Percentiles rank a stretch among this genome's conserved stretches.
These are phyloP conservation scores for Rhegmatorhina hoffmannsi DNA, from an alignment of 2,113 vertebrate genomes.

Conservation along the genomic window DNA sequence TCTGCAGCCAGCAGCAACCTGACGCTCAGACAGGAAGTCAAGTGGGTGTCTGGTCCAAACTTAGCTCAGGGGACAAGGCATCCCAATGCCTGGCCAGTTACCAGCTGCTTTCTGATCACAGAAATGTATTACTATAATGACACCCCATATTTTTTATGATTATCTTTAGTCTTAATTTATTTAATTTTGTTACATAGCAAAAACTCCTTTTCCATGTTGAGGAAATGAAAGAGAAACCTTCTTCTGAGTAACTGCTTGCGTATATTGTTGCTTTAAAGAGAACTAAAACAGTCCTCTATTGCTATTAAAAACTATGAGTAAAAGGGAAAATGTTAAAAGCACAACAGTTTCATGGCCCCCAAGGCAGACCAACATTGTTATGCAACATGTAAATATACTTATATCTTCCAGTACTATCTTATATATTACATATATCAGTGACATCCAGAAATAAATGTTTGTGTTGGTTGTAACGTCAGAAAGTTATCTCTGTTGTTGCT, in stretches of 20 bases:
- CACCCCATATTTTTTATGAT: background rate
- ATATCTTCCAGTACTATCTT: background rate
- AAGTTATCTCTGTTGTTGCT: background rate
- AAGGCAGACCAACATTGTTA: background rate
- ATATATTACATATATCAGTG: background rate
- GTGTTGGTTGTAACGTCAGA: background rate
- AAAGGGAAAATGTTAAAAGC: background rate
- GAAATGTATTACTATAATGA: background rate
- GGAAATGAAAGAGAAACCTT: background rate
- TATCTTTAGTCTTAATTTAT: constrained; percentile 12
- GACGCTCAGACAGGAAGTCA: constrained; percentile 18
- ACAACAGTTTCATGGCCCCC: background rate
- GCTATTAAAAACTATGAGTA: constrained; percentile 1
- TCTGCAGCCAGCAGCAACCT: background rate
- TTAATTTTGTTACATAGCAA: background rate
- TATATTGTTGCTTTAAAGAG: constrained; percentile 17
- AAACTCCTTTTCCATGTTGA: background rate
- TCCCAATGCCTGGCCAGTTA: background rate
- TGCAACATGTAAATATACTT: background rate
- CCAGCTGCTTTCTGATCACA: background rate
- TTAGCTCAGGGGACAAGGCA: constrained; percentile 3
- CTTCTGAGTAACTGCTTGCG: background rate
- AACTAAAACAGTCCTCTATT: background rate
- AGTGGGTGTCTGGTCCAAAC: constrained; percentile 32
- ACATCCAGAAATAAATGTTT: background rate